These are phyloP conservation scores for Rallus crepitans DNA, from an alignment of 2,797 vertebrate genomes.

Conservation along the genomic window DNA sequence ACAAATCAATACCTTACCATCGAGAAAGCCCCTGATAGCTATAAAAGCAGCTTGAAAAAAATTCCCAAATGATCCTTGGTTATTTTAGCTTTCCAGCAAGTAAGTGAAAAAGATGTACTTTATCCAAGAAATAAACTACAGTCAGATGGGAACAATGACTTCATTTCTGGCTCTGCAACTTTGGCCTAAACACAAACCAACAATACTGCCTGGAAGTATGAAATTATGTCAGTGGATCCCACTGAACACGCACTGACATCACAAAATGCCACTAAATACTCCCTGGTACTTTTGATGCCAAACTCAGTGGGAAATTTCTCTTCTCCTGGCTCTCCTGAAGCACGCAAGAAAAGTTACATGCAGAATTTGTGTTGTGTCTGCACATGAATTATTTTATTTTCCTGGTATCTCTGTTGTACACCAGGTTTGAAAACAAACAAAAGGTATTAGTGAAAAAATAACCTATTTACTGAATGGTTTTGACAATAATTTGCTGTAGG, in stretches of 20 bases:
- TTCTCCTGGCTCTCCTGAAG: background rate
- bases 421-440: background rate
- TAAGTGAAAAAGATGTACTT: background rate
- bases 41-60: background rate
- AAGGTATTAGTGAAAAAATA: background rate
- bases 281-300: background rate
- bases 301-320: background rate
- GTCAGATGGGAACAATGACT: background rate
- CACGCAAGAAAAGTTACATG: background rate
- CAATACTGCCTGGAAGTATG: background rate
- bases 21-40: background rate
- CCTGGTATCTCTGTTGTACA: background rate
- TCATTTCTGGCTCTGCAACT: background rate
- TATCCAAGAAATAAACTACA: background rate
- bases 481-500: background rate
- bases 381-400: background rate
- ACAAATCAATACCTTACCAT: slow-evolving; percentile 12
- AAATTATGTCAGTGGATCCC: background rate
- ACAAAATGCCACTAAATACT: background rate
- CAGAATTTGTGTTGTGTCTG: background rate
- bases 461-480: background rate
- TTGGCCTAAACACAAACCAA: background rate
- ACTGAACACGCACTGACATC: background rate
- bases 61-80: background rate
- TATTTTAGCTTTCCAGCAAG: background rate